Evolutionary conservation across 2,888 invertebrate species (phyloP), one percentile per base, ranked within the genome.

Genomic region (Pasiphila rectangulata): DNA sequence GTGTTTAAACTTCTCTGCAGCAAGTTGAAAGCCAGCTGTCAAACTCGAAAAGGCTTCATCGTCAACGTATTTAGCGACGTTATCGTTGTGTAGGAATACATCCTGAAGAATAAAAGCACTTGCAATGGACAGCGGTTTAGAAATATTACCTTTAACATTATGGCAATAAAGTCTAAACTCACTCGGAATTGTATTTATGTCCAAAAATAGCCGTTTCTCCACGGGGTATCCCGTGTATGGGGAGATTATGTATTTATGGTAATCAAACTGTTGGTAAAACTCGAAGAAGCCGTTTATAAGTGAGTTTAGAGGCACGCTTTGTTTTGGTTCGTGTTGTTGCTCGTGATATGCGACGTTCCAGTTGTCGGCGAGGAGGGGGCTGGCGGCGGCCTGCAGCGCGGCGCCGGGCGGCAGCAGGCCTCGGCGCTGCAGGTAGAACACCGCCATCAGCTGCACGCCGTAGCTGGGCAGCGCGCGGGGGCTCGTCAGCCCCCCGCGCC

Each of bases 201-300:
- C 17, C 6, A 4, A 6, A 19, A 46, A 46, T 7, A 25, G 5
- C 2, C 9, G 16, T 21, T 23, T 40, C 2, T 42, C 19, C 2
- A 48, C 17, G 1, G 48, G 32, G 17, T 27, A 23, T n/a, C 46
- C 52, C 2, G 6, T 4, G 12, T 21, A 46, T 6, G 46, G 42
- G 12, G 38, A 29, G 1, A 48, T 25, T 3, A 52, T 36, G 10
- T 25, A 42, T 1, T 32, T 13, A 9, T 43, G 21, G 7, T n/a
- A 46, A 20, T 46, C 23, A 23, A 46, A 46, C 21, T 35, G 12
- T 2, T 38, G 19, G 15, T 52, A 52, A 36, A 42, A 52, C 17
- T 43, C 35, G 19, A 52, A 52, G 27, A 52, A 52, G 2, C 25
- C 45, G 0, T 42, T 36, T 12, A 48, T 5, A 17, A 48, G 48